Evolutionary conservation across 92 coral and sea anemone genomes (phyloP).

Genomic region (Palythoa grandis): DNA sequence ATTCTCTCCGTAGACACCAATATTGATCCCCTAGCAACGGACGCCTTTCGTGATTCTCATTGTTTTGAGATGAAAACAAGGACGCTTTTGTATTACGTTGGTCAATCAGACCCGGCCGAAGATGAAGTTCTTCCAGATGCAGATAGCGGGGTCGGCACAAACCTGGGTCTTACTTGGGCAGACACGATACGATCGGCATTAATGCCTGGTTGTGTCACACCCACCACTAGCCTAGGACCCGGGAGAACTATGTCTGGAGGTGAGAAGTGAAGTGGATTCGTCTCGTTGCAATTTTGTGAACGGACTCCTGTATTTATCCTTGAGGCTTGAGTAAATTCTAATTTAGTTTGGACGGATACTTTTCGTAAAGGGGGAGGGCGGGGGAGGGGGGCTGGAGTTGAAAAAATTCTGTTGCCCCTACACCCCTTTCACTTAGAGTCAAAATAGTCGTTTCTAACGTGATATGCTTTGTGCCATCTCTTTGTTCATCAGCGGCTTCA

Average conservation of each 20-base stretch:
- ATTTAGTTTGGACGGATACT: too few species aligned
- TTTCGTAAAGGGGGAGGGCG: too few species aligned
- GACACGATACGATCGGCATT: slow-evolving; percentile 96
- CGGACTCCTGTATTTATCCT: background rate
- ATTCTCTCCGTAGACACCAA: slow-evolving; percentile 91
- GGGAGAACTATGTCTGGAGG: slow-evolving; percentile 65
- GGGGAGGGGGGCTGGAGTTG: too few species aligned
- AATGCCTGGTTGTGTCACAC: slow-evolving; percentile 98
- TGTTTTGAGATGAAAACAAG: slow-evolving; percentile 99
- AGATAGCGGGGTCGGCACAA: slow-evolving; percentile 93
- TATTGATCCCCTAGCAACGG: slow-evolving; percentile 91
- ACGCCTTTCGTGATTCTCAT: slow-evolving; percentile 92
- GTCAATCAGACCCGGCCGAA: slow-evolving; percentile 82
- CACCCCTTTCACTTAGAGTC: background rate
- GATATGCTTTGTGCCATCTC: background rate
- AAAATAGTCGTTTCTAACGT: background rate
- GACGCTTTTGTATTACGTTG: slow-evolving; percentile 83
- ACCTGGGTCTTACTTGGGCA: slow-evolving; percentile 94
- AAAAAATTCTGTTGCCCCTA: too few species aligned
- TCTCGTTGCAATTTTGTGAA: too few species aligned
- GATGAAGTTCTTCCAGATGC: slow-evolving; percentile 75
- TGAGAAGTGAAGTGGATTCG: background rate
- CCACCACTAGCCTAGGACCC: slow-evolving; percentile 83
- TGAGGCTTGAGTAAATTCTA: too few species aligned
- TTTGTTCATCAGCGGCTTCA: slow-evolving; percentile 11